Base-by-base conservation (phyloP, 2,888 invertebrate species). In the Phyllotreta cruciferae region DNA sequence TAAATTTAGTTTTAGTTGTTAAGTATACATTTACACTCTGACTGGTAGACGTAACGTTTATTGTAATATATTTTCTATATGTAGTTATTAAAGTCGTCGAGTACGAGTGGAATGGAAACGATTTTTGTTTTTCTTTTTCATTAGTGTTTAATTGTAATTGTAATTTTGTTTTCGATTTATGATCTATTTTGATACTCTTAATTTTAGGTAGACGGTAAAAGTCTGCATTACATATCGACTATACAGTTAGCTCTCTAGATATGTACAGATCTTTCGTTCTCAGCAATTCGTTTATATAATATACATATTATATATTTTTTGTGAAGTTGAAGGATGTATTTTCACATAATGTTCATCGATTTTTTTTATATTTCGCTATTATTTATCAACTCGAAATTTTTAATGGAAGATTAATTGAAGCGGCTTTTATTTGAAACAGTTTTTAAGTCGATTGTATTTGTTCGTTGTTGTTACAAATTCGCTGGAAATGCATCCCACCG, bases 211-310 rank as follows among this genome's bases (percentile, higher is more conserved):
- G 73, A 71, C 72, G 7, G 69, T 70, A 66, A 63, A 72, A 68
- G 72, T 74, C 76, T 72, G 74, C 68, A 75, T 73, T 74, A 79
- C 79, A 79, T 79, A 79, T 79, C 79, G 78, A 78, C 73, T 76
- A 73, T 77, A 71, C 73, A 69, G 66, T 70, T 73, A 75, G 73
- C 74, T 74, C 73, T 75, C 74, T 77, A 74, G 70, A 73, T 75
- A 73, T 76, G 73, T 74, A 73, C 68, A 72, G 68, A 66, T 72
- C 67, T 60, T 72, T 69, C 39, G 56, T 72, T 69, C 35, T 69
- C 69, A 67, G 65, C 66, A 65, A 70, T 69, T 67, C 45, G 60
- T 60, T 58, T 65, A 55, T 68, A 67, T 69, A 24, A 24, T 24
- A 24, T 24, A 24, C 24, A 24, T 24, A 24, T 24, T 24, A 24